Percentiles rank a stretch among this genome's conserved stretches.
phyloP scores from a whole-genome alignment of 2,113 vertebrate genomes.

The Astur gentilis region DNA sequence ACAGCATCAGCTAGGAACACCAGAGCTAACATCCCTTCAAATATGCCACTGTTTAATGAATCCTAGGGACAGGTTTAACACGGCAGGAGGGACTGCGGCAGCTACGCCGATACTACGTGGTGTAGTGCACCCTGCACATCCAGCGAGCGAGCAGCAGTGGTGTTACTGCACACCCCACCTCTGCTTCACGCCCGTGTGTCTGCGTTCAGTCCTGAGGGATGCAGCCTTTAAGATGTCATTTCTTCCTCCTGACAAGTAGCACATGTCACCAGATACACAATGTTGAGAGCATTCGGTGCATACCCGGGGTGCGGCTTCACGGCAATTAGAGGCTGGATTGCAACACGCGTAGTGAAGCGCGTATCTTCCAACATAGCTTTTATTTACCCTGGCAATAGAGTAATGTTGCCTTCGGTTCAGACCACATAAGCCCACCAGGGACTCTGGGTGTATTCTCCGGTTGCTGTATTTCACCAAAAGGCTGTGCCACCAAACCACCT shows the following conservation, averaged over 20 bases:
- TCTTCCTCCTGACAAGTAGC: neutral
- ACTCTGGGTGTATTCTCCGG: neutral
- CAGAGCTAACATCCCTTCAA: neutral
- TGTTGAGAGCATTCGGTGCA: neutral
- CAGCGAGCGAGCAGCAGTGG: neutral
- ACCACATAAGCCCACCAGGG: neutral
- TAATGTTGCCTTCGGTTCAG: neutral
- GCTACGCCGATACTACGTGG: accelerated
- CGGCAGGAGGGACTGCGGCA: neutral
- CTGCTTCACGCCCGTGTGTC: neutral
- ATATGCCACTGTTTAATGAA: neutral
- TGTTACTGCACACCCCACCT: neutral
- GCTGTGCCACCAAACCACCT: neutral
- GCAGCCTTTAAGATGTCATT: too few species aligned
- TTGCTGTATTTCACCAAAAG: neutral
- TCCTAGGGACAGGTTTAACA: neutral
- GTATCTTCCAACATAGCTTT: neutral
- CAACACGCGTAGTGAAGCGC: accelerated
- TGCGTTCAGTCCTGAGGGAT: neutral
- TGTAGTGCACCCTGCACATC: neutral
- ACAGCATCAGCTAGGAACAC: neutral
- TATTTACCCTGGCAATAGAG: neutral
- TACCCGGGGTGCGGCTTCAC: neutral
- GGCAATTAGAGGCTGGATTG: neutral
- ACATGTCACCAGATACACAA: neutral